phyloP scores from a whole-genome alignment of 2,888 invertebrate genomes.

The Julus scanicus region DNA sequence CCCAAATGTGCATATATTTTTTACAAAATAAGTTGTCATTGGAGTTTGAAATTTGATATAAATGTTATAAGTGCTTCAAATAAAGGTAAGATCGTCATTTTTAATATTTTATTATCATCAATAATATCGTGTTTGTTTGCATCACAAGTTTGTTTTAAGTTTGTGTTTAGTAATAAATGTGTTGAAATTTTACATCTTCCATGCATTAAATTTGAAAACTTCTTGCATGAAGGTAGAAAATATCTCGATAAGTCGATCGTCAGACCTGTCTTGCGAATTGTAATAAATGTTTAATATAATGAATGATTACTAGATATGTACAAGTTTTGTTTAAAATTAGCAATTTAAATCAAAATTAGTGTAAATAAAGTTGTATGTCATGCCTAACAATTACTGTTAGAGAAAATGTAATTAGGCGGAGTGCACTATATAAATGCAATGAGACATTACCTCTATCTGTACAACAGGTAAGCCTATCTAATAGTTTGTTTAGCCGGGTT shows the following conservation, averaged over 20 bases:
- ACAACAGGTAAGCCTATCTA: no score
- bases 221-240: no score
- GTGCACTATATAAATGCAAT: neutral
- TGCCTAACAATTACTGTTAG: neutral
- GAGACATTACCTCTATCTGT: no score
- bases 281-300: slow-evolving; percentile 2
- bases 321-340: neutral
- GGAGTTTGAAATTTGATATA: neutral
- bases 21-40: neutral
- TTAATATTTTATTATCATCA: no score
- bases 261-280: neutral
- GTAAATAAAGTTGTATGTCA: neutral
- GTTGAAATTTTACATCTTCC: no score
- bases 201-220: no score
- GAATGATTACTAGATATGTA: neutral
- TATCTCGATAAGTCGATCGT: neutral
- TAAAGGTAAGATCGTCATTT: neutral
- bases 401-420: neutral
- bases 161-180: no score
- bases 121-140: no score
- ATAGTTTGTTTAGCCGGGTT: neutral
- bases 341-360: no score
- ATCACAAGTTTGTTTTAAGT: no score
- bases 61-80: neutral
- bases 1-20: neutral